Conservation (phyloP, 2,797 vertebrate genomes). For the Xerus rutilus region DNA sequence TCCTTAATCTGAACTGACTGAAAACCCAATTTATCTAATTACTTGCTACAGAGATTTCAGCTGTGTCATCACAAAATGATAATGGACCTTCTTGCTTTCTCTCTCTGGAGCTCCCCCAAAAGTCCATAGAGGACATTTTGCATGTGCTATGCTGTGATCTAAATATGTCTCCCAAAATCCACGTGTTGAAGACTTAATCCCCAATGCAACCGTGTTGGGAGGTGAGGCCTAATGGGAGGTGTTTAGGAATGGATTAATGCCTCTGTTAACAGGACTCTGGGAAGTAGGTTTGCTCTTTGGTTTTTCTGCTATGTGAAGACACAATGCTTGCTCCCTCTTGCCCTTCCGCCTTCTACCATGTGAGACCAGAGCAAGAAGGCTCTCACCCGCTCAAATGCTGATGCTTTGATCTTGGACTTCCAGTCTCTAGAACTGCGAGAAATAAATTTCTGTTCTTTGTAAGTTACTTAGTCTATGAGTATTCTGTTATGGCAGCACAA, state of each 20-base stretch:
- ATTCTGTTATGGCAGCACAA: not conserved
- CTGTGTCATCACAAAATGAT: not conserved
- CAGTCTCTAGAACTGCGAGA: not conserved
- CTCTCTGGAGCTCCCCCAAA: conserved; percentile 1
- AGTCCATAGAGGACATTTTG: not conserved
- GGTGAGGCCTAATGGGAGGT: too few species aligned
- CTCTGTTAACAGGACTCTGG: not conserved
- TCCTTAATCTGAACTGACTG: conserved; percentile 44
- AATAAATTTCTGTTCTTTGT: not conserved
- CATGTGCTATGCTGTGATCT: not conserved
- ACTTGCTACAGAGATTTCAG: conserved; percentile 52
- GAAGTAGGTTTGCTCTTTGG: not conserved
- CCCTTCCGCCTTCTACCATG: not conserved
- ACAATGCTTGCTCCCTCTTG: not conserved
- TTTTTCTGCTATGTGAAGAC: not conserved
- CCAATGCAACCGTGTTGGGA: not conserved
- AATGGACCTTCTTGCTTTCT: not conserved
- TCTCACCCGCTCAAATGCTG: not conserved
- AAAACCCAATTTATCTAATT: conserved; percentile 61
- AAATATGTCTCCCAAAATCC: not conserved
- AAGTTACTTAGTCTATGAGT: not conserved
- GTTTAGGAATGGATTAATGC: not conserved
- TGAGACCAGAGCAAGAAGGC: not conserved
- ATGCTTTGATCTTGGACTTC: not conserved
- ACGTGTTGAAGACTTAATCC: not conserved